These are phyloP conservation scores for Aurelia aurita DNA, from an alignment of 30 jellyfish, hydroid and myxozoan species.

Conservation along the genomic window DNA sequence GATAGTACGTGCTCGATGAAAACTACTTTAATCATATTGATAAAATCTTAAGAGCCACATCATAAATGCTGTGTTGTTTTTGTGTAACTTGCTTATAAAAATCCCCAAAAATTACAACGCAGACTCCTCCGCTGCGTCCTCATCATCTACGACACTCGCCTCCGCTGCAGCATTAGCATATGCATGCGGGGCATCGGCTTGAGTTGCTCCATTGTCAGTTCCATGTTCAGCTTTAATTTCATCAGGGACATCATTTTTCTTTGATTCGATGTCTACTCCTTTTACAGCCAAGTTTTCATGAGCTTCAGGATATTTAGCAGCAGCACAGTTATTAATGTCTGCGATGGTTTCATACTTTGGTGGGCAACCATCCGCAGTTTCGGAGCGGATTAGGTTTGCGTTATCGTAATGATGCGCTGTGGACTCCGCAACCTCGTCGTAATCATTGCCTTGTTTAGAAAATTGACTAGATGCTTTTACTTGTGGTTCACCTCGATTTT, in stretches of 20 bases:
- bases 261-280: background rate
- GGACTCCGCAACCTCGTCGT: no score
- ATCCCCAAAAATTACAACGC: background rate
- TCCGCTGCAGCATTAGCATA: constrained; percentile 40
- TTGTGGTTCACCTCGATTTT: no score
- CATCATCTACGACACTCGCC: background rate
- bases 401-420: background rate
- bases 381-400: background rate
- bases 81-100: no score
- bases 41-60: no score
- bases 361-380: no score
- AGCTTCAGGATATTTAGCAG: background rate
- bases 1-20: no score
- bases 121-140: background rate
- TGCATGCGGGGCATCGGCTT: background rate
- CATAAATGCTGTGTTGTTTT: no score
- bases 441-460: no score
- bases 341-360: constrained; percentile 4
- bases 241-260: background rate
- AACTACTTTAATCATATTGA: no score
- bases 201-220: background rate
- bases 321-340: background rate
- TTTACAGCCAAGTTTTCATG: background rate
- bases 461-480: no score
- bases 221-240: background rate